Base-by-base conservation (phyloP, 2,888 invertebrate species). In the Cephus sareptanus region DNA sequence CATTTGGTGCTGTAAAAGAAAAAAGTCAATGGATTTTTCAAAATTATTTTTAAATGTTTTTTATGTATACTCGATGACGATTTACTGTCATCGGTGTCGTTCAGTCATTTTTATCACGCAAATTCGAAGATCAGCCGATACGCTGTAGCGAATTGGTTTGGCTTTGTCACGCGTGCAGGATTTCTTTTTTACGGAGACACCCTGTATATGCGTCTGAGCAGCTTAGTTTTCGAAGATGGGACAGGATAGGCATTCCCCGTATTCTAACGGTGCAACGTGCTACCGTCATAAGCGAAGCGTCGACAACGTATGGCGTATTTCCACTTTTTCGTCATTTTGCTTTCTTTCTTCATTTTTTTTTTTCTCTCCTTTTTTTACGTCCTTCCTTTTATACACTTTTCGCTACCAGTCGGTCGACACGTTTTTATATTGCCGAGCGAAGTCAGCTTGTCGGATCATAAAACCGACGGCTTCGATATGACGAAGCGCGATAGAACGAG, bases 361-460 rank as follows among this genome's bases (percentile, higher is more conserved):
- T 68, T 35, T 73, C 30, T 12, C 11, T 3, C 12, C 0, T 11
- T 35, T 35, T 12, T 35, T 75, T 35, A 34, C 33, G 74, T 56
- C 23, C 56, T 76, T 33, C 73, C 77, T 76, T 80, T 78, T 79
- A 73, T 73, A 78, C 68, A 74, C 76, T 81, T 81, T 80, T 76
- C 75, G 76, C 73, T 73, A 76, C 77, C 78, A 74, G 34, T 82
- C 68, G 79, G 73, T 79, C 78, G 76, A 76, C 81, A 79, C 77
- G 80, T 82, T 83, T 82, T 83, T 80, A 83, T 79, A 78, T 79
- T 79, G 69, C 75, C 81, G 81, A 40, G 77, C 75, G 69, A 75
- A 77, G 78, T 76, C 85, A 86, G 86, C 86, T 86, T 86, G 84
- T 81, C 82, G 79, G 83, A 84, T 86, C 85, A 84, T 86, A 86